Evolutionary conservation across 2,113 vertebrate genomes (phyloP), one percentile per base, ranked within the genome.

Genomic region (Gymnocephalus cernua): DNA sequence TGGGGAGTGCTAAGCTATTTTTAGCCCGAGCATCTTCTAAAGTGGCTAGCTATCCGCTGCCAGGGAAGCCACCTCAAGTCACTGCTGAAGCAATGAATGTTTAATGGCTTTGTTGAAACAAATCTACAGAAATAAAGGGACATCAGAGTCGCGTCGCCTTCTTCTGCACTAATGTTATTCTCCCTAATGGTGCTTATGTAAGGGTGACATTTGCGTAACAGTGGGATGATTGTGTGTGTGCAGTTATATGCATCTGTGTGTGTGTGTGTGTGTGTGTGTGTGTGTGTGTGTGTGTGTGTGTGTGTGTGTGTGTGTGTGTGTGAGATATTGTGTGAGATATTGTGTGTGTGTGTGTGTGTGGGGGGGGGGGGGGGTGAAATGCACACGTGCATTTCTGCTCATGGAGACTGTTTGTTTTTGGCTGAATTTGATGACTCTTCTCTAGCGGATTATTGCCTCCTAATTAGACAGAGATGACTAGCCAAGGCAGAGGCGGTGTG

Each of bases 391-490:
- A 71, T 87, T 81, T 89, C 67, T 86, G 80, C 78, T 86, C 88
- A 64, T 89, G 70, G 86, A 91, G 87, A 84, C 77, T 88, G 86
- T 92, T 90, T 92, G 91, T 93, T 90, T 92, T 90, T 90, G 88
- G 89, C 89, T 93, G 86, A 92, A 92, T 89, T 82, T 91, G 92
- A 95, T 89, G 94, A 93, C 90, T 94, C 92, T 93, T 94, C 91
- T 92, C 91, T 92, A 88, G 88, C 80, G 84, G 86, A 90, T 93
- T 91, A 94, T 93, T 92, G 91, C 88, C 90, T 91, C 89, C 92
- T 94, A 93, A 95, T 95, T 95, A 94, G 89, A 91, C 90, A 90
- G 71, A 91, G 89, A 92, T 90, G 93, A 92, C 90, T 92, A 89
- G 90, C 89, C 91, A 89, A 90, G 90, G 88, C 90, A 88, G 91